Percentiles rank a stretch among this genome's conserved stretches.
Conservation (phyloP, 2,797 vertebrate species). For the Poeciliopsis presidionis region DNA sequence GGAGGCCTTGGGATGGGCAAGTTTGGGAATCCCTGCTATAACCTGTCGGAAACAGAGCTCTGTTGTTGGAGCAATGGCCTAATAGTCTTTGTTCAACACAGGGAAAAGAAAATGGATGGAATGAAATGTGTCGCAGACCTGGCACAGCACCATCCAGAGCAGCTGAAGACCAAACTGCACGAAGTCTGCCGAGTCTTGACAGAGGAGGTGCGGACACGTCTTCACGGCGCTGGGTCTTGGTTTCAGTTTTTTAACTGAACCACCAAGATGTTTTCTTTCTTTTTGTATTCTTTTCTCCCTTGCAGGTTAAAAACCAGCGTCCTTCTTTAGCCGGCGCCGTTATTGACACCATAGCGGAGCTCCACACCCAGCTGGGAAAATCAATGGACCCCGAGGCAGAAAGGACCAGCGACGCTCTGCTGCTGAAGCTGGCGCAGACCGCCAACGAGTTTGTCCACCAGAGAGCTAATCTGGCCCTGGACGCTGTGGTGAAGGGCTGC, state of each 20-base stretch:
- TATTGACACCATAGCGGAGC: slow-evolving; percentile 68
- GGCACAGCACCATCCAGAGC: slow-evolving; percentile 49
- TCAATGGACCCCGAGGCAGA: slow-evolving; percentile 5
- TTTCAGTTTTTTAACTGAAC: too few species aligned
- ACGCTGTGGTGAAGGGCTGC: slow-evolving; percentile 14
- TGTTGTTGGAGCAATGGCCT: not conserved
- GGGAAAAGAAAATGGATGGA: slow-evolving; percentile 78
- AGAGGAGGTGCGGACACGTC: slow-evolving; percentile 75
- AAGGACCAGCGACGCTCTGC: not conserved
- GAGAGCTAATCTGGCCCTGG: slow-evolving; percentile 6
- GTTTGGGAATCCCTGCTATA: too few species aligned
- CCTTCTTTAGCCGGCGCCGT: slow-evolving; percentile 79
- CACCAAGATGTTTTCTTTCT: too few species aligned
- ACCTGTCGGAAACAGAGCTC: not conserved
- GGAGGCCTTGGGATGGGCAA: too few species aligned
- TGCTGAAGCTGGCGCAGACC: slow-evolving; percentile 1
- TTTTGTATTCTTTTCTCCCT: too few species aligned
- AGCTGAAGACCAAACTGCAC: slow-evolving; percentile 76
- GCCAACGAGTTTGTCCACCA: not conserved
- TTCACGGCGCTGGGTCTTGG: not conserved
- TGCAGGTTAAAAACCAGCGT: slow-evolving; percentile 84
- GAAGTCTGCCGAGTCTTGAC: slow-evolving; percentile 78
- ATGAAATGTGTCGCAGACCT: slow-evolving; percentile 77
- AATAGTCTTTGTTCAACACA: not conserved
- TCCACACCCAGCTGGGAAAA: slow-evolving; percentile 1